Conservation (phyloP, 2,797 vertebrate genomes). For the Lophius americanus region DNA sequence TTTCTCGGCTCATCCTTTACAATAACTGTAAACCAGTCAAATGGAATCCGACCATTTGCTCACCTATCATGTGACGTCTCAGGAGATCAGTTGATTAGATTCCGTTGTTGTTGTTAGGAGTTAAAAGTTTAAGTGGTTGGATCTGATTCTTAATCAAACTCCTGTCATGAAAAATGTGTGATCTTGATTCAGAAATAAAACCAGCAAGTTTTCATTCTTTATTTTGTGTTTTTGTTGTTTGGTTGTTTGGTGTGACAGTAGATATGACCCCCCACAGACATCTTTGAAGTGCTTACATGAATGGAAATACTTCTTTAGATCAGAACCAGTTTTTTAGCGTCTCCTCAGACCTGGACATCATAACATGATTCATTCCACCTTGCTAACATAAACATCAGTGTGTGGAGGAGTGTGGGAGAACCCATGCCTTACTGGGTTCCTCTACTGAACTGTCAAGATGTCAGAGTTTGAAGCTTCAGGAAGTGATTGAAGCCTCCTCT, state of each 20-base stretch:
- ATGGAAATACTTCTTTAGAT: no score
- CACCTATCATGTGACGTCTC: constrained; percentile 6
- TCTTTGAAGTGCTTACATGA: no score
- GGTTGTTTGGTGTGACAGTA: neutral
- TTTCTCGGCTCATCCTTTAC: constrained; percentile 10
- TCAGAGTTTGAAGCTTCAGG: no score
- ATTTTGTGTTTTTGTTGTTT: neutral
- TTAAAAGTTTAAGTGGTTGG: constrained; percentile 16
- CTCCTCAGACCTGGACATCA: no score
- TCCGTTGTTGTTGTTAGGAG: constrained; percentile 5
- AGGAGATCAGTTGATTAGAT: neutral
- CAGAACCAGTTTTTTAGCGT: no score
- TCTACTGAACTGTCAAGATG: no score
- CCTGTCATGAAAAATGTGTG: constrained; percentile 6
- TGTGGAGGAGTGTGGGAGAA: no score
- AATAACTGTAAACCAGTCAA: constrained; percentile 19
- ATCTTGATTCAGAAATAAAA: constrained; percentile 62
- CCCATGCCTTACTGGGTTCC: no score
- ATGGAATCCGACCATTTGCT: constrained; percentile 19
- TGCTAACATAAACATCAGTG: no score
- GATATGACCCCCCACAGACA: no score
- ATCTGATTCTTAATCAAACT: constrained; percentile 9
- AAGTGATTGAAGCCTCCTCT: no score
- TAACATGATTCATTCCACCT: no score
- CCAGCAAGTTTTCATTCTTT: constrained; percentile 19